Evolutionary conservation across 37 sponge, comb jelly and placozoan genomes (phyloP), one percentile per base, ranked within the genome.

Genomic region (Geodia barretti): DNA sequence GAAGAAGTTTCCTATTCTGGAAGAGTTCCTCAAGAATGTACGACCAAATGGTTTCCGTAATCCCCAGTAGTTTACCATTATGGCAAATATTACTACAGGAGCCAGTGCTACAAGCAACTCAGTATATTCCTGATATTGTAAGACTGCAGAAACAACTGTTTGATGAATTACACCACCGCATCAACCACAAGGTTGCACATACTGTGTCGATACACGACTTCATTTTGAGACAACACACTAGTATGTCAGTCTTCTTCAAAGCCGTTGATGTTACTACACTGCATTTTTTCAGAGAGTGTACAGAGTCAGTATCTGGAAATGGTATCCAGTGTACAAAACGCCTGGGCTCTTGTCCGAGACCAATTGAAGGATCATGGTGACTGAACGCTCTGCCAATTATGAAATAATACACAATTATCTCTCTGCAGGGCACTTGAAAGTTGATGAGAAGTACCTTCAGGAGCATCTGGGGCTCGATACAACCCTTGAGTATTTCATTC

Each of bases 41-140:
- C 29, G 78, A 47, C 14, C 54, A n/a, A n/a, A n/a, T n/a, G n/a
- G n/a, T n/a, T n/a, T n/a, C n/a, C n/a, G n/a, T n/a, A n/a, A n/a
- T n/a, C n/a, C n/a, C n/a, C n/a, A n/a, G n/a, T n/a, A n/a, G n/a
- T n/a, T n/a, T n/a, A n/a, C n/a, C n/a, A n/a, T n/a, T n/a, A n/a
- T n/a, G n/a, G n/a, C n/a, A n/a, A n/a, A n/a, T n/a, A n/a, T n/a
- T 47, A 61, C 59, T 24, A 2, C 60, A 93, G 91, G 94, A 93
- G 68, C 76, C 76, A 19, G 64, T 43, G 26, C 61, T 93, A 20
- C 40, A 88, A 40, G 87, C 81, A 33, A 84, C 89, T 60, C 94
- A 90, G 73, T 90, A 90, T 41, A 80, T 93, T 63, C 94, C 94
- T 31, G 76, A 83, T 59, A 87, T 93, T 23, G 74, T 84, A 0